Conservation (phyloP, 1,140 invertebrate species). For the Drosophila busckii region DNA sequence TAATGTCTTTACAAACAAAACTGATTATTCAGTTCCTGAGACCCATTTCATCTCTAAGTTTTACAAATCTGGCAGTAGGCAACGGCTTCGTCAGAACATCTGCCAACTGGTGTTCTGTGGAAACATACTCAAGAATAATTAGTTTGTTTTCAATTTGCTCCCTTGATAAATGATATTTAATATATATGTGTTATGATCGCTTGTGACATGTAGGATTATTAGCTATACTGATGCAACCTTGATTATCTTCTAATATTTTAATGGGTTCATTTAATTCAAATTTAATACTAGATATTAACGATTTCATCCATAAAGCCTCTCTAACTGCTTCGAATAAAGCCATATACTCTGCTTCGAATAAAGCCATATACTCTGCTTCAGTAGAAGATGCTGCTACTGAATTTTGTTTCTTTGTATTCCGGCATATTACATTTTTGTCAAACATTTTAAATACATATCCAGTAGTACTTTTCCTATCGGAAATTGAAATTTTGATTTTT, state of each 20-base stretch:
- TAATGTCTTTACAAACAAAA: too few species aligned
- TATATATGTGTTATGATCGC: constrained; percentile 15
- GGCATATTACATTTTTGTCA: constrained; percentile 49
- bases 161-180: constrained; percentile 28
- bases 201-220: constrained; percentile 14
- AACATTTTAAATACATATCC: constrained; percentile 45
- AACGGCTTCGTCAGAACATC: constrained; percentile 15
- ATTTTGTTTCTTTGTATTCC: constrained; percentile 68
- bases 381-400: constrained; percentile 47
- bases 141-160: constrained; percentile 21
- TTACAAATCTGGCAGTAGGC: constrained; percentile 1
- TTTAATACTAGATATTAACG: constrained; percentile 18
- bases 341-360: constrained; percentile 63
- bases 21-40: constrained; percentile 1
- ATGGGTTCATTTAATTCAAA: constrained; percentile 11
- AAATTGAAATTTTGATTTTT: neutral
- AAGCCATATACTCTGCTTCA: constrained; percentile 66
- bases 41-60: constrained; percentile 5
- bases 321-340: constrained; percentile 45
- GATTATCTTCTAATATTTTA: constrained; percentile 24
- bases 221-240: too few species aligned
- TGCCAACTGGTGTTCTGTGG: constrained; percentile 17
- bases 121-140: constrained; percentile 18
- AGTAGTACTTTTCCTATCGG: constrained; percentile 30
- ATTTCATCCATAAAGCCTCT: constrained; percentile 37